Conservation (phyloP, 1,140 invertebrate genomes). For the Hyles vespertilio region DNA sequence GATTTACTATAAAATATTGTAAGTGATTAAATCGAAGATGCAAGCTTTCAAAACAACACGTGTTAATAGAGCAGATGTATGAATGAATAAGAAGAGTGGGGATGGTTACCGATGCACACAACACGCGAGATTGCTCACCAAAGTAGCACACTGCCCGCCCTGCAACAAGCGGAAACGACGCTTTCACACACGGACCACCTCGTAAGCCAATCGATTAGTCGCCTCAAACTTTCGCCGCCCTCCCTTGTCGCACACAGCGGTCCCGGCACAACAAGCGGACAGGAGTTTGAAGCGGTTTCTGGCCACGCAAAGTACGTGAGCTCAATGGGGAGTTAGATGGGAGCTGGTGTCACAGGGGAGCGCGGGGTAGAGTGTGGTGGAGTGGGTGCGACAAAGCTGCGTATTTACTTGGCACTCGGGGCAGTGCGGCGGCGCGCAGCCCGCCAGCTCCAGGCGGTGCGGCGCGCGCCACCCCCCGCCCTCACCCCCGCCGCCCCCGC, state of each 20-base stretch:
- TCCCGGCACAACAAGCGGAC: conserved; percentile 12
- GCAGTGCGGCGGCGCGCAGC: conserved; percentile 62
- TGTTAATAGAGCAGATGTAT: conserved; percentile 69
- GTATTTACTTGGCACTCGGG: conserved; percentile 50
- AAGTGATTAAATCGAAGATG: conserved; percentile 42
- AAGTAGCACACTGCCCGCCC: conserved; percentile 83
- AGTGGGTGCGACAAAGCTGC: not conserved
- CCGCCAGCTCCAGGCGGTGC: conserved; percentile 76
- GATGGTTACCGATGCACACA: conserved; percentile 91
- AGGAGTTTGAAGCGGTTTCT: not conserved
- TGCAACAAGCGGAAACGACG: conserved; percentile 81
- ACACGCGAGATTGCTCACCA: conserved; percentile 94
- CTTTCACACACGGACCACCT: conserved; percentile 77
- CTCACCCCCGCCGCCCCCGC: conserved; percentile 70
- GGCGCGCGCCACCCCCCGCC: conserved; percentile 78
- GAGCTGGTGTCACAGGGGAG: not conserved
- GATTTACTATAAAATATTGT: not conserved
- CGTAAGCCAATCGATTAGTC: conserved; percentile 24
- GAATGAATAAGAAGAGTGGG: conserved; percentile 76
- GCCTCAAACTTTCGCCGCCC: conserved; percentile 19
- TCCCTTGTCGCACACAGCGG: not conserved
- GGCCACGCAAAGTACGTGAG: not conserved
- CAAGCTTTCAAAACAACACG: conserved; percentile 48
- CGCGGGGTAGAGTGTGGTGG: not conserved
- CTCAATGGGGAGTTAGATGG: no score